Base-by-base conservation (phyloP, 2,797 vertebrate species). In the Enteromius thamalakanensis region DNA sequence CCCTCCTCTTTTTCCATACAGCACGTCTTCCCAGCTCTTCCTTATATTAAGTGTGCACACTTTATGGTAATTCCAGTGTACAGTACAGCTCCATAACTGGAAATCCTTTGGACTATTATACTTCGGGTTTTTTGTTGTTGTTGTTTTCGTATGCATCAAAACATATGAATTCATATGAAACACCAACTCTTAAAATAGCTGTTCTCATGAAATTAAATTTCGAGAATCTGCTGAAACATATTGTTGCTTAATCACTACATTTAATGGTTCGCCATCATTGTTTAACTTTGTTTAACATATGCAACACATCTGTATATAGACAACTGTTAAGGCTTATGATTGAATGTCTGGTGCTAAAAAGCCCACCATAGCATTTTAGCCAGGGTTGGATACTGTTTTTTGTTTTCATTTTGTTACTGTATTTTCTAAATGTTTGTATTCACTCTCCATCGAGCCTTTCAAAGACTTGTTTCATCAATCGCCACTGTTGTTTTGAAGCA, bases 1-100 rank as follows among this genome's bases (percentile, higher is more conserved):
- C 88, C 85, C 84, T 75, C 79, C 67, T 76, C 42, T 49, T 86
- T 90, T 84, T 87, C 84, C 85, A 88, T 76, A 55, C 32, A 68
- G 17, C 62, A 82, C n/a, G 6, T 49, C 60, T 76, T 76, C 37
- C 45, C 7, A 67, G 72, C 72, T 71, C 21, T 68, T 49, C 26
- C 10, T 67, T 67, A n/a, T 65, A 49, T 67, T 29, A 53, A 51
- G 32, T 3, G 2, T 49, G 42, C 42, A 21, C 8, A 76, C 40
- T 47, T 32, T 47, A 65, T 47, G 15, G 70, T 53, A 45, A 64
- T 75, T 67, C 1, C 17, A 29, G 26, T 58, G 53, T 49, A 53
- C 60, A 42, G 80, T 81, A 51, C 40, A 64, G 69, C 42, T 21
- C 1, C n/a, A 23, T 42, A 77, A 69, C 51, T 69, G 42, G 29